Evolutionary conservation across 1,140 invertebrate species (phyloP).

Genomic region (Elymnias hypermnestra): DNA sequence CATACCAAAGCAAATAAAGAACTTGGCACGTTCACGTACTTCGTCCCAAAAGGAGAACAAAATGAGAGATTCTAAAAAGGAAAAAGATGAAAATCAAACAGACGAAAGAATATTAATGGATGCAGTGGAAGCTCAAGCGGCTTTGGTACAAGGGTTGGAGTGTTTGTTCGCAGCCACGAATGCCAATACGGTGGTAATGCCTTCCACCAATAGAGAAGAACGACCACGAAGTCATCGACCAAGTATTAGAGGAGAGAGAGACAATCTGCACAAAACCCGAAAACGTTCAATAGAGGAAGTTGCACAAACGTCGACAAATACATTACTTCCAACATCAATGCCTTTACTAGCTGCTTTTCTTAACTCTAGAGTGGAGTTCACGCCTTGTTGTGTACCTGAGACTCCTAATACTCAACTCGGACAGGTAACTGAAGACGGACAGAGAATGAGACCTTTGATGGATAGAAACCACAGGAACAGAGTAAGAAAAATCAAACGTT

Average conservation of each 20-base stretch:
- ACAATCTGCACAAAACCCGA: constrained; percentile 62
- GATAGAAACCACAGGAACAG: constrained; percentile 71
- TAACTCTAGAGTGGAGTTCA: constrained; percentile 76
- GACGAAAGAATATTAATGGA: constrained; percentile 63
- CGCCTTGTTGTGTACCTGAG: constrained; percentile 60
- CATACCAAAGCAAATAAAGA: constrained; percentile 82
- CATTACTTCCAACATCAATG: constrained; percentile 78
- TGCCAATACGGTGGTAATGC: constrained; percentile 72
- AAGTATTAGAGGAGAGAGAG: constrained; percentile 59
- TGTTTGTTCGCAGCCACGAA: constrained; percentile 72
- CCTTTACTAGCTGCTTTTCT: constrained; percentile 80
- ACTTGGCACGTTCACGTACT: constrained; percentile 64
- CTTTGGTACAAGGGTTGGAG: constrained; percentile 71
- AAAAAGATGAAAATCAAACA: constrained; percentile 64
- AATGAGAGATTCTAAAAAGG: constrained; percentile 66
- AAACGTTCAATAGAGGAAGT: constrained; percentile 76
- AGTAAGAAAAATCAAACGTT: constrained; percentile 71
- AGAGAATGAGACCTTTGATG: constrained; percentile 64
- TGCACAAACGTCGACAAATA: constrained; percentile 80
- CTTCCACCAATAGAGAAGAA: constrained; percentile 60
- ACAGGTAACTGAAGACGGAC: constrained; percentile 45
- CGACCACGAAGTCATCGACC: constrained; percentile 57
- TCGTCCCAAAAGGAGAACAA: constrained; percentile 73
- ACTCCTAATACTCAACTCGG: constrained; percentile 35
- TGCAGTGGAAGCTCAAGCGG: constrained; percentile 71